Conservation (phyloP, 2,888 invertebrate species). For the Ecliptopera silaceata region DNA sequence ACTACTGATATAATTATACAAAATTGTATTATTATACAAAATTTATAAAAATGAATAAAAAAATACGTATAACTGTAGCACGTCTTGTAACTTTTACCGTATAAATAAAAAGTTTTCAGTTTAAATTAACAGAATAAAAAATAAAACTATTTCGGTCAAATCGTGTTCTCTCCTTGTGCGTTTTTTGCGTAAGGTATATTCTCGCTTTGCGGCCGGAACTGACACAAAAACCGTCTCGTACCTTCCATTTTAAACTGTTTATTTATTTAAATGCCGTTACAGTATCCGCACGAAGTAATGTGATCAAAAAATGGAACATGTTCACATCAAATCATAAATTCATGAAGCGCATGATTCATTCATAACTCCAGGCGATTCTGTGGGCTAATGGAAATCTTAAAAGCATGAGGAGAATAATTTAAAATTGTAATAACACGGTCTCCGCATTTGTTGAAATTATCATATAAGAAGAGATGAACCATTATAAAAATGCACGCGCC, state of each 20-base stretch:
- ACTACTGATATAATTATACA: too few species aligned
- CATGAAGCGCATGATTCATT: constrained; percentile 49
- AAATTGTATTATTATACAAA: too few species aligned
- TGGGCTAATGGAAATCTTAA: constrained; percentile 44
- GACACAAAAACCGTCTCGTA: not conserved
- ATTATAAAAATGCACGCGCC: too few species aligned
- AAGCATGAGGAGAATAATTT: constrained; percentile 48
- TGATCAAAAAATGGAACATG: constrained; percentile 32
- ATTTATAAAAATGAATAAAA: too few species aligned
- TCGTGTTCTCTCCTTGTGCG: too few species aligned
- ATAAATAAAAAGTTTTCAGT: too few species aligned
- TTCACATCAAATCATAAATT: constrained; percentile 38
- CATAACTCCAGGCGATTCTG: constrained; percentile 48
- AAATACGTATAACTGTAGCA: too few species aligned
- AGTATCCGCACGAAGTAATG: constrained; percentile 28
- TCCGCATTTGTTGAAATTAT: not conserved
- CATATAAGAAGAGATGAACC: not conserved
- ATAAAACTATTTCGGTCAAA: too few species aligned
- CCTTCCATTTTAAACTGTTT: constrained; percentile 12
- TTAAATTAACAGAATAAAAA: too few species aligned
- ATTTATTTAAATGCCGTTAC: constrained; percentile 16
- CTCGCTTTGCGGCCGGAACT: not conserved
- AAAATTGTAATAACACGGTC: constrained; percentile 50
- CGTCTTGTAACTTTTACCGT: too few species aligned
- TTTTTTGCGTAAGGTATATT: too few species aligned